Evolutionary conservation across 2,113 vertebrate genomes (phyloP).

Genomic region (Struthio camelus): DNA sequence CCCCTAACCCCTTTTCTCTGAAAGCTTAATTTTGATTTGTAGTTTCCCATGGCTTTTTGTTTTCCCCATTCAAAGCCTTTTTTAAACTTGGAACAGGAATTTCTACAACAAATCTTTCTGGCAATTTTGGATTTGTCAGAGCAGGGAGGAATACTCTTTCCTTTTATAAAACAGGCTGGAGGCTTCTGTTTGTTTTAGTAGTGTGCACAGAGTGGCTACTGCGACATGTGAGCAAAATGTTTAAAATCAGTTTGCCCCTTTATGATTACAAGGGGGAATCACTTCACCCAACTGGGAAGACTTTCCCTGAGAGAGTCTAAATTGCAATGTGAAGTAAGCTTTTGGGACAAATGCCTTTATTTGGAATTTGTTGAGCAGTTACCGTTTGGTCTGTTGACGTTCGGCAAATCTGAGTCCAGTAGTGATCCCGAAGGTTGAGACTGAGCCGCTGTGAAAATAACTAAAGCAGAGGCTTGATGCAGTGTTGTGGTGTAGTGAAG

Average conservation of each 20-base stretch:
- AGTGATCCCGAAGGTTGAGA: not conserved
- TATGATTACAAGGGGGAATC: not conserved
- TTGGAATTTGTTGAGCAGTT: not conserved
- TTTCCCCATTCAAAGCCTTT: not conserved
- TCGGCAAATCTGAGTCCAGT: not conserved
- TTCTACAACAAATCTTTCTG: not conserved
- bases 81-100: not conserved
- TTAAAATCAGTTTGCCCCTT: not conserved
- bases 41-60: not conserved
- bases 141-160: not conserved
- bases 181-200: not conserved
- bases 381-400: fast-evolving
- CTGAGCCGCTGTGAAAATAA: not conserved
- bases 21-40: not conserved
- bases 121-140: not conserved
- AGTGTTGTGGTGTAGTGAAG: not conserved
- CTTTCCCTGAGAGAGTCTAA: not conserved
- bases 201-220: not conserved
- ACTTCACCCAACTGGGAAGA: not conserved
- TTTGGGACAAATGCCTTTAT: not conserved
- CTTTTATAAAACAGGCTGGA: not conserved
- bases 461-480: not conserved
- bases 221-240: not conserved
- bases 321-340: not conserved
- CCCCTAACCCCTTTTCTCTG: not conserved